Percentiles rank a stretch among this genome's conserved stretches.
Conservation (phyloP, 2,888 invertebrate species). For the Clunio marinus region DNA sequence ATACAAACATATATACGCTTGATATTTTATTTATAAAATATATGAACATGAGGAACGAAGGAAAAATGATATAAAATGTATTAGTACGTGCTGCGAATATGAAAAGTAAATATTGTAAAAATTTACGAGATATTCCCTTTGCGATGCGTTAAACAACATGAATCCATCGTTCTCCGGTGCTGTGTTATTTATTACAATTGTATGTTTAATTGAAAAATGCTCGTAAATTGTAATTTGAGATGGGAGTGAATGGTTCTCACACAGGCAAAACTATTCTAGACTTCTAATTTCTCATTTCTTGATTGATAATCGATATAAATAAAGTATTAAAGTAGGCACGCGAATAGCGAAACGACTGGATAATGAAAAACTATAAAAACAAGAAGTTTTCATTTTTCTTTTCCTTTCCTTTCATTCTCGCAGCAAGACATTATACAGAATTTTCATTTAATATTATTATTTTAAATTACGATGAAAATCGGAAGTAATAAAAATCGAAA, state of each 20-base stretch:
- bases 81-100: constrained; percentile 39
- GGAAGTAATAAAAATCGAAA: neutral
- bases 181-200: constrained; percentile 32
- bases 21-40: constrained; percentile 7
- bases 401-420: too few relatives aligned
- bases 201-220: constrained; percentile 32
- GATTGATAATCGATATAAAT: neutral
- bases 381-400: neutral
- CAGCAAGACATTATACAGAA: neutral
- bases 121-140: constrained; percentile 31
- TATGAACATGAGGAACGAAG: neutral
- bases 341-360: neutral
- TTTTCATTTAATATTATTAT: neutral
- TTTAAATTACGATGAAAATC: neutral
- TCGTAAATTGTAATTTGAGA: constrained; percentile 20
- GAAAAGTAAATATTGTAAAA: constrained; percentile 38
- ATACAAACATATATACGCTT: neutral
- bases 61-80: constrained; percentile 20
- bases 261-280: neutral
- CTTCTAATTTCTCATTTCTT: neutral
- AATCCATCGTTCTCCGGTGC: constrained; percentile 22
- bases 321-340: neutral
- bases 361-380: neutral
- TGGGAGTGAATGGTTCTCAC: neutral
- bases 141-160: constrained; percentile 17